A percentile compares a stretch with the other conserved stretches of the same genome.
phyloP scores from a whole-genome alignment of 2,797 vertebrate genomes.

The Natrix natrix region DNA sequence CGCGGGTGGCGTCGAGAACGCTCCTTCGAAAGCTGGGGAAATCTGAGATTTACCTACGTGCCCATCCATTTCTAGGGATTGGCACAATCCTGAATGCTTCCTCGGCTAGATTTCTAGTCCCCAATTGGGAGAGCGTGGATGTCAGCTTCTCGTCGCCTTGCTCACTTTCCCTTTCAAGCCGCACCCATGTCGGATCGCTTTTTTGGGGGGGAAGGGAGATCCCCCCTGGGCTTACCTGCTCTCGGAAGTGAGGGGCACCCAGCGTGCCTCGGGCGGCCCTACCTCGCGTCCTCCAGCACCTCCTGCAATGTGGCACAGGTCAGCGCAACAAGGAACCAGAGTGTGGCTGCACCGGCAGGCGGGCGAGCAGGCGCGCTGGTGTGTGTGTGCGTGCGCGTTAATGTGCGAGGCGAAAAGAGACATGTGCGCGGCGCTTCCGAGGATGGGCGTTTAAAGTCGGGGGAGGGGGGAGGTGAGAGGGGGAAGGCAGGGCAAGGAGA shows the following conservation, averaged over 20 bases:
- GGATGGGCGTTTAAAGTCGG: slow-evolving; percentile 58
- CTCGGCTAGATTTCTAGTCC: neutral
- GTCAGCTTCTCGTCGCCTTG: neutral
- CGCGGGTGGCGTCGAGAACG: neutral
- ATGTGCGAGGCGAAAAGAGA: neutral
- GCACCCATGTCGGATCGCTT: neutral
- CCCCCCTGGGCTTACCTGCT: neutral
- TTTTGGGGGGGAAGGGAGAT: too few relatives aligned
- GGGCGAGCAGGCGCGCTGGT: slow-evolving; percentile 3
- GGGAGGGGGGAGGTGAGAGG: neutral
- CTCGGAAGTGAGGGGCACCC: slow-evolving; percentile 13
- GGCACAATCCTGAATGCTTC: neutral
- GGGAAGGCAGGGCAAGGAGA: slow-evolving; percentile 15
- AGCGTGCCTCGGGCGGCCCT: neutral
- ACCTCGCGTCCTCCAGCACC: neutral
- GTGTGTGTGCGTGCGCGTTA: neutral
- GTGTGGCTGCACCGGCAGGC: neutral
- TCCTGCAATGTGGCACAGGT: neutral
- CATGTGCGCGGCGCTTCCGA: slow-evolving; percentile 58
- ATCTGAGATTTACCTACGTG: neutral
- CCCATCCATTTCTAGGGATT: neutral
- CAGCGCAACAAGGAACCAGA: neutral
- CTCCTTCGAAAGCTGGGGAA: neutral
- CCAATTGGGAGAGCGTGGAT: neutral
- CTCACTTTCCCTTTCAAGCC: neutral